Evolutionary conservation across 2,888 invertebrate species (phyloP).

Genomic region (Drosophila tanythrix): DNA sequence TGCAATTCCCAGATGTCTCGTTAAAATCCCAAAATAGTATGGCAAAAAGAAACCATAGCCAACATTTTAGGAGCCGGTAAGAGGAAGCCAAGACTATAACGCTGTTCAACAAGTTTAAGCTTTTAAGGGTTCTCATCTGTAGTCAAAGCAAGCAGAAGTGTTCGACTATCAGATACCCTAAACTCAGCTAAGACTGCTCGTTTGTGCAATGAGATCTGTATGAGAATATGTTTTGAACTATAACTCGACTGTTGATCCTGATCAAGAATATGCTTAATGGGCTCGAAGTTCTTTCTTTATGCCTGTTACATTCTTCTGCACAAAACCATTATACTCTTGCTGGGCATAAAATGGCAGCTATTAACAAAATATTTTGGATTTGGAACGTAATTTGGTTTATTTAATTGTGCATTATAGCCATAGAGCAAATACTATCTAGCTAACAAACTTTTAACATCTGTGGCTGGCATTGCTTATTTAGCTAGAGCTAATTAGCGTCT

Average conservation of each 20-base stretch:
- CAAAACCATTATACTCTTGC: not conserved
- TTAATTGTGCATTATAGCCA: not conserved
- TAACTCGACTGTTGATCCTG: not conserved
- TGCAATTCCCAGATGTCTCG: slow-evolving; percentile 76
- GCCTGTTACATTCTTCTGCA: not conserved
- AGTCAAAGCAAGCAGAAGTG: not conserved
- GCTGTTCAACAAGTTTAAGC: slow-evolving; percentile 22
- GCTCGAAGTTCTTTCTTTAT: not conserved
- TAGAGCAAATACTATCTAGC: not conserved
- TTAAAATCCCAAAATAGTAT: slow-evolving; percentile 68
- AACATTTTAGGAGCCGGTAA: slow-evolving; percentile 14
- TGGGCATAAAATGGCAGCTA: not conserved
- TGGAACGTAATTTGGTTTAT: not conserved
- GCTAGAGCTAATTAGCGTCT: slow-evolving; percentile 46
- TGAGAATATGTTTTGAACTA: not conserved
- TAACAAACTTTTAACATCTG: slow-evolving; percentile 20
- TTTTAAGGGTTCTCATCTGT: not conserved
- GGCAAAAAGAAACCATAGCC: slow-evolving; percentile 38
- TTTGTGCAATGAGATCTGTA: not conserved
- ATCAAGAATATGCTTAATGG: not conserved
- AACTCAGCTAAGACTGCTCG: not conserved
- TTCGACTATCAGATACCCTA: not conserved
- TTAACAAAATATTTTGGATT: not conserved
- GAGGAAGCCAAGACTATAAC: not conserved
- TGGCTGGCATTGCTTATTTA: slow-evolving; percentile 26